Base-by-base conservation (phyloP, 2,797 vertebrate genomes). In the Lepus townsendii region DNA sequence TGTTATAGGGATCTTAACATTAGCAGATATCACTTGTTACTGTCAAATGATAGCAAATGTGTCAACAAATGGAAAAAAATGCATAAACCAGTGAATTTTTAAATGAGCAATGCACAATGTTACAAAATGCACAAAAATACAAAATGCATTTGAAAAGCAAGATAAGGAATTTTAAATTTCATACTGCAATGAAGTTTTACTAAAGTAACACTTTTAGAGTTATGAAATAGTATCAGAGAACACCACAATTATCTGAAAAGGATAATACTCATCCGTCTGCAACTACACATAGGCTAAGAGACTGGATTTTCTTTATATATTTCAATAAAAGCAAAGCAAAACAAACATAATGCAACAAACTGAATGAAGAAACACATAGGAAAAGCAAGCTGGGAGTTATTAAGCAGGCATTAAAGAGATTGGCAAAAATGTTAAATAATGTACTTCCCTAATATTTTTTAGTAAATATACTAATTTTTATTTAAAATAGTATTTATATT, bases 271-370 rank as follows among this genome's bases (percentile, higher is more conserved):
- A 11, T 93, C 35, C n/a, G 47, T 82, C 42, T 52, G 57, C 24
- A 90, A 83, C 26, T 76, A 88, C 27, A 92, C 5, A 38, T 30
- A 88, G 42, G 35, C 16, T 7, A 47, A 66, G 26, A 83, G 27
- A 83, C 30, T 47, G 14, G 63, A 54, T 60, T 83, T 83, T 90
- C 42, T 94, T 88, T 17, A 79, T 4, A 6, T n/a, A 71, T 19
- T 95, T 90, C 83, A 95, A 88, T 5, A 72, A 84, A 91, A 90
- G 27, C 19, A 87, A 89, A 83, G 68, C 35, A 62, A 83, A 93
- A 75, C 2, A 62, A 94, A 88, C 91, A 80, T 35, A 88, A 0
- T 72, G 6, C n/a, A 77, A 83, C 1, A 76, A 63, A 92, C 0
- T 12, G 17, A 79, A 91, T 73, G 89, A 89, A 82, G 63, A 60